These are phyloP conservation scores for Diplosoma virens DNA, from an alignment of 23 tunicate species.

Conservation along the genomic window DNA sequence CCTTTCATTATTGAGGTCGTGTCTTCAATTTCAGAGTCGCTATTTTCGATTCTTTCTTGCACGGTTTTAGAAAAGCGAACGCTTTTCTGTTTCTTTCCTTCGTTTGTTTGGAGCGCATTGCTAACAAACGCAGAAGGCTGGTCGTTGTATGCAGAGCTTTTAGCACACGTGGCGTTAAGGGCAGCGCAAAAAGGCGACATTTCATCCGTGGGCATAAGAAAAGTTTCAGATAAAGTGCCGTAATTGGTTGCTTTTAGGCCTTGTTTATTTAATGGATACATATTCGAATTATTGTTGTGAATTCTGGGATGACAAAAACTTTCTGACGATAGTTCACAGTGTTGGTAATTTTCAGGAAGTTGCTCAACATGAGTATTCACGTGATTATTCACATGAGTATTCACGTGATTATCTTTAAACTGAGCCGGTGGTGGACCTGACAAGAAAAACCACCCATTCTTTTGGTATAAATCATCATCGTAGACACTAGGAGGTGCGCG, in stretches of 20 bases:
- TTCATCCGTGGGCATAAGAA: constrained; percentile 19
- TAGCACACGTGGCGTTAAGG: constrained; percentile 25
- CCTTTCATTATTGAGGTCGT: constrained; percentile 84
- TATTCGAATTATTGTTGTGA: no score
- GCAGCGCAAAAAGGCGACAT: constrained; percentile 40
- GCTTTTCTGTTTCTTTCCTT: constrained; percentile 64
- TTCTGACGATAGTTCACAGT: no score
- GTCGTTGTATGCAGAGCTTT: not conserved
- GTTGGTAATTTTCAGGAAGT: no score
- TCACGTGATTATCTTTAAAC: no score
- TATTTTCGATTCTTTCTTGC: constrained; percentile 65
- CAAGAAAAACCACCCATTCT: constrained; percentile 75
- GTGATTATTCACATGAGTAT: no score
- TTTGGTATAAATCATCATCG: constrained; percentile 65
- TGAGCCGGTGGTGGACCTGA: constrained; percentile 26
- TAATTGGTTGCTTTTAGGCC: no score
- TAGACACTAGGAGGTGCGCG: constrained; percentile 76
- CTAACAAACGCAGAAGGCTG: not conserved
- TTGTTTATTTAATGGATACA: no score
- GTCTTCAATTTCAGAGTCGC: constrained; percentile 56
- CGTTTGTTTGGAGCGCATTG: not conserved
- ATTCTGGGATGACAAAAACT: no score
- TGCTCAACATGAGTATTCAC: no score
- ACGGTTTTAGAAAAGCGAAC: constrained; percentile 92
- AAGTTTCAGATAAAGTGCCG: constrained; percentile 32